Percentiles rank a stretch among this genome's conserved stretches.
phyloP scores from a whole-genome alignment of 2,888 invertebrate genomes.

The Dione vanillae region DNA sequence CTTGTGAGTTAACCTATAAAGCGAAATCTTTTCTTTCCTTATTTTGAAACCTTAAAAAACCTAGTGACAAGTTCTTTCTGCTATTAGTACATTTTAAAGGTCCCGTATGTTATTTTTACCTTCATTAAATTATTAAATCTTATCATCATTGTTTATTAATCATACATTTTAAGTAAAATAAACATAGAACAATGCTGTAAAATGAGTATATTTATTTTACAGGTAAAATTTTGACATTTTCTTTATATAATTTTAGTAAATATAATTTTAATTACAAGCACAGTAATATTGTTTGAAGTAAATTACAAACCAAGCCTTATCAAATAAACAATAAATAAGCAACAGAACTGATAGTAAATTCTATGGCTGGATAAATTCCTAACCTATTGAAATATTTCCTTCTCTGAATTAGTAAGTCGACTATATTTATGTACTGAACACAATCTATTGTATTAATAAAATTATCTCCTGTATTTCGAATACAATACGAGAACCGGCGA shows the following conservation, averaged over 20 bases:
- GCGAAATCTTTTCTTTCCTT: no score
- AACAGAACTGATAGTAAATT: conserved; percentile 25
- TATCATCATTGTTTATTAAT: no score
- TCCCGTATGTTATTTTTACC: no score
- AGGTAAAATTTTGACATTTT: not conserved
- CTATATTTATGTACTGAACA: conserved; percentile 41
- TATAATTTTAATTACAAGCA: conserved; percentile 3
- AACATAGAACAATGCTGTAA: no score
- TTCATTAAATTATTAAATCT: no score
- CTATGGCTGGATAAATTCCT: conserved; percentile 27
- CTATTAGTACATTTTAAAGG: no score
- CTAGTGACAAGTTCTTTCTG: no score
- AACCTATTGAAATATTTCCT: conserved; percentile 29
- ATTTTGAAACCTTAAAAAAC: no score
- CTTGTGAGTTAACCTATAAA: no score
- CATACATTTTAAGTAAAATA: no score
- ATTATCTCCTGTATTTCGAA: conserved; percentile 39
- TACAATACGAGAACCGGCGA: conserved; percentile 38
- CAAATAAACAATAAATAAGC: conserved; percentile 29
- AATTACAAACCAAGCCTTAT: conserved; percentile 21
- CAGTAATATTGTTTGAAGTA: not conserved
- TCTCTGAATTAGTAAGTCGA: conserved; percentile 34
- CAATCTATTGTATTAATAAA: conserved; percentile 42
- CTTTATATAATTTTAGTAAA: not conserved
- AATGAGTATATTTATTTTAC: no score